Evolutionary conservation across 2,888 invertebrate genomes (phyloP).

Genomic region (Salticus scenicus): DNA sequence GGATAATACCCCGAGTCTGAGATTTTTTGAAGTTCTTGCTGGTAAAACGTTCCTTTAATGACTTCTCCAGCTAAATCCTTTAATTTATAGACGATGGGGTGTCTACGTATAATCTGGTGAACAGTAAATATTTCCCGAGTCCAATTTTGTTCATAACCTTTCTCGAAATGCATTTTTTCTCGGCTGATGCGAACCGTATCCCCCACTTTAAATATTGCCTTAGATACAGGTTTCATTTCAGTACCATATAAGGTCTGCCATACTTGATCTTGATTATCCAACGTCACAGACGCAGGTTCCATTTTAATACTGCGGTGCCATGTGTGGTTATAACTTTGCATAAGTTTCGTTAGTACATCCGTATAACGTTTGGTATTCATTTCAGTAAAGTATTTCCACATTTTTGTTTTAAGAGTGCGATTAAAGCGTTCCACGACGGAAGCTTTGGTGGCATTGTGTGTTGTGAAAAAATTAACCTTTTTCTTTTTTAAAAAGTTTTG

Average conservation of each 20-base stretch:
- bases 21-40: conserved; percentile 40
- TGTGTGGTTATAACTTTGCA: conserved; percentile 50
- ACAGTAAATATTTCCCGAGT: not conserved
- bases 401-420: conserved; percentile 72
- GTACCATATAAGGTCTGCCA: conserved; percentile 47
- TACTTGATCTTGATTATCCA: conserved; percentile 21
- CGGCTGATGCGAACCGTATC: conserved; percentile 48
- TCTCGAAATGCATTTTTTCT: not conserved
- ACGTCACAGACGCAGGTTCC: conserved; percentile 34
- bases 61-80: conserved; percentile 13
- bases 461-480: conserved; percentile 72
- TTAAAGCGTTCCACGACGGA: conserved; percentile 74
- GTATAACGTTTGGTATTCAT: conserved; percentile 36
- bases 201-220: conserved; percentile 22
- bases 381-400: conserved; percentile 55
- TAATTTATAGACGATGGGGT: conserved; percentile 22
- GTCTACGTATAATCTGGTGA: conserved; percentile 4
- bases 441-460: conserved; percentile 73
- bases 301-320: conserved; percentile 34
- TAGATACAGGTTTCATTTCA: too few relatives aligned
- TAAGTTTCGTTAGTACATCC: conserved; percentile 39
- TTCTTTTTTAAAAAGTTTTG: conserved; percentile 63
- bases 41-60: conserved; percentile 36
- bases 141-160: not conserved
- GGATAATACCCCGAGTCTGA: not conserved